Evolutionary conservation across 37 sponge, comb jelly and placozoan genomes (phyloP), one percentile per base, ranked within the genome.

Genomic region (Axinella damicornis): DNA sequence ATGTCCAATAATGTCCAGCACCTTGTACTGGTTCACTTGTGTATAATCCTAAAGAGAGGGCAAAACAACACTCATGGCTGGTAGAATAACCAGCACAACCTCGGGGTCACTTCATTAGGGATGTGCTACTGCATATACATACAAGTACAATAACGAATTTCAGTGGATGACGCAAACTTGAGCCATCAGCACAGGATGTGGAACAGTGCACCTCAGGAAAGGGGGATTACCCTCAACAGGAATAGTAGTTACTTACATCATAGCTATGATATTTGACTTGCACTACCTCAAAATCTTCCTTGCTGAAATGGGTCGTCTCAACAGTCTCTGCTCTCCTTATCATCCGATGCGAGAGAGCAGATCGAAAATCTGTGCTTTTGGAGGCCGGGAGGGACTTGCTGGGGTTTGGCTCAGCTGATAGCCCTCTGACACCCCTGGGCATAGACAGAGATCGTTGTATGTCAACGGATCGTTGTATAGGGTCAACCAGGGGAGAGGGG

Each of bases 1-100:
- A 63, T 82, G 76, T 28, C 93, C 93, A 35, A 93, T 93, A 53
- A 88, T 85, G 12, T 88, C 93, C 55, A 81, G 20, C 15, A 93
- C 77, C 28, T 81, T 85, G 83, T 93, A 93, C 74, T 93, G 93
- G 65, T 93, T 93, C 2, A 93, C 59, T 39, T 24, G 53, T 16
- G 76, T 76, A 60, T 85, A 77, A 31, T 93, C 89, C 93, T 93
- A 33, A 59, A 57, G 5, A n/a, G n/a, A n/a, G n/a, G n/a, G n/a
- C n/a, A n/a, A n/a, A n/a, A n/a, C n/a, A n/a, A n/a, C n/a, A n/a
- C n/a, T n/a, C n/a, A n/a, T n/a, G n/a, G n/a, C n/a, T n/a, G n/a
- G n/a, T n/a, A n/a, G n/a, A n/a, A n/a, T n/a, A n/a, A n/a, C n/a
- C n/a, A n/a, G n/a, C n/a, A n/a, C n/a, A n/a, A n/a, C n/a, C n/a